Percentiles rank a stretch among this genome's conserved stretches.
Conservation (phyloP, 2,113 vertebrate species). For the Nanorana parkeri region DNA sequence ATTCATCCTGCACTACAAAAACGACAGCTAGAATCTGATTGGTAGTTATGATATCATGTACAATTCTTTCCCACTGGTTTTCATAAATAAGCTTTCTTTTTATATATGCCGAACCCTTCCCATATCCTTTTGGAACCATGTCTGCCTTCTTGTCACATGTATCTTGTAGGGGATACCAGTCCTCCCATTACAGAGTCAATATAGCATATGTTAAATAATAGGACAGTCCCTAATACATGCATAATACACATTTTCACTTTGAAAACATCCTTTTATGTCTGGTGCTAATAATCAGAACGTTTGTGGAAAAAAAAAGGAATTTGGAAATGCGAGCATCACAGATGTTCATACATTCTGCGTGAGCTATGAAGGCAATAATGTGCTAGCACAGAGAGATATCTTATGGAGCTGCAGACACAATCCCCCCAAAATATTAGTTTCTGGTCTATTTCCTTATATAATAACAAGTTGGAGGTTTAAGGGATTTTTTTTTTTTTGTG, state of each 20-base stretch:
- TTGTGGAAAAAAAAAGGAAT: conserved; percentile 13
- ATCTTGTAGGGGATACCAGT: neutral
- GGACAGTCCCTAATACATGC: neutral
- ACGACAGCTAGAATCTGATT: no score
- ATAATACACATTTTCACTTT: conserved; percentile 37
- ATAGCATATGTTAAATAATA: conserved; percentile 26
- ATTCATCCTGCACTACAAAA: no score
- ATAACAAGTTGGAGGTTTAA: conserved; percentile 36
- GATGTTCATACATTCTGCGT: conserved; percentile 38
- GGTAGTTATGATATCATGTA: no score
- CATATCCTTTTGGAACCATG: no score
- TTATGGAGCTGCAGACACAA: conserved; percentile 30
- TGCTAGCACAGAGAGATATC: conserved; percentile 12
- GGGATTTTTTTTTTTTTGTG: conserved; percentile 49
- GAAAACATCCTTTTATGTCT: conserved; percentile 35
- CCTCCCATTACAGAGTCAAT: neutral
- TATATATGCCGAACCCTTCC: no score
- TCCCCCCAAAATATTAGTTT: conserved; percentile 44
- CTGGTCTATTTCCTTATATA: conserved; percentile 41
- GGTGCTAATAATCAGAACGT: conserved; percentile 40
- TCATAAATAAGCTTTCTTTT: no score
- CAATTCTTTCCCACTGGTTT: no score
- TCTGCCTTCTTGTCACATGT: no score
- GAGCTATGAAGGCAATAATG: conserved; percentile 42
- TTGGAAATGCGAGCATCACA: conserved; percentile 43